Conservation (phyloP, 2,888 invertebrate genomes). For the Galerucella calmariensis region DNA sequence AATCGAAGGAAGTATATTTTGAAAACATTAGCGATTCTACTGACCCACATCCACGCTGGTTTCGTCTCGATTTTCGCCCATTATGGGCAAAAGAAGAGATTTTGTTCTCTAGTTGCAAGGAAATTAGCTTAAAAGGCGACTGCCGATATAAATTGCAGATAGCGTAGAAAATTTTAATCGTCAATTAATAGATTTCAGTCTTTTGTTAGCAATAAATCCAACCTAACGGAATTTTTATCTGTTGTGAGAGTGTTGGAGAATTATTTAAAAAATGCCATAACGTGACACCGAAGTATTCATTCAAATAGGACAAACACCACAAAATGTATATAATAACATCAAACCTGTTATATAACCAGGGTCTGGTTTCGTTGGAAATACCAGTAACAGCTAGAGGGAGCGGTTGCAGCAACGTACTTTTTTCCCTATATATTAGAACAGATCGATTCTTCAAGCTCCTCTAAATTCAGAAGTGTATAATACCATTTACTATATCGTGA, state of each 20-base stretch:
- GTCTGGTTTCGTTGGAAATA: background rate
- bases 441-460: conserved; percentile 11
- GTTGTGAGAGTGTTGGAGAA: conserved; percentile 8
- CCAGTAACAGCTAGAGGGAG: background rate
- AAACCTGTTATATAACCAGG: too few species aligned
- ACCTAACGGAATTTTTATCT: background rate
- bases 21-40: conserved; percentile 47
- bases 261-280: conserved; percentile 17
- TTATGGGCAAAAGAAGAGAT: conserved; percentile 53
- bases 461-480: conserved; percentile 19
- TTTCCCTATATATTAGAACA: background rate
- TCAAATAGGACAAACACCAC: too few species aligned
- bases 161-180: conserved; percentile 29
- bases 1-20: conserved; percentile 39
- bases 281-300: background rate
- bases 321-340: too few species aligned
- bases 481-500: conserved; percentile 27
- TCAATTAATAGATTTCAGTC: conserved; percentile 21
- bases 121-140: conserved; percentile 51
- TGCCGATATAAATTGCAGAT: conserved; percentile 32
- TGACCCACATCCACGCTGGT: conserved; percentile 48
- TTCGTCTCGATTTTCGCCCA: conserved; percentile 46
- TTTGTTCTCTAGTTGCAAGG: conserved; percentile 46
- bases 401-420: background rate
- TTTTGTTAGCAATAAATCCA: conserved; percentile 13